Evolutionary conservation across 2,888 invertebrate species (phyloP), one percentile per base, ranked within the genome.

Genomic region (Coenonympha arcania): DNA sequence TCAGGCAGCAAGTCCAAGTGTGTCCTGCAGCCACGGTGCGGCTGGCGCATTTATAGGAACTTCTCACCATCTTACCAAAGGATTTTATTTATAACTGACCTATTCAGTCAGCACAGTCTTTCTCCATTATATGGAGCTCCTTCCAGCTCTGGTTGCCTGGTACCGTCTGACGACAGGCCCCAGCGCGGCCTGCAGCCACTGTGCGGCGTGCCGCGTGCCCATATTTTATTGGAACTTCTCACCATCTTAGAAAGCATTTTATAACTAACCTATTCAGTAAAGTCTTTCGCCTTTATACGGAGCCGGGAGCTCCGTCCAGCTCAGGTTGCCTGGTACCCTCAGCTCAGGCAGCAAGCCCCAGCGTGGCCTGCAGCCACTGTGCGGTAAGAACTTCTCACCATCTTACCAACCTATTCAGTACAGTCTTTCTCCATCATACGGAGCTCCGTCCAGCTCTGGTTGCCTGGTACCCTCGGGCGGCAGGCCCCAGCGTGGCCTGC

Each of bases 291-390:
- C 79, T 11, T 80, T 76, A 24, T 53, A 79, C 0, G 85, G 85
- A n/a, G n/a, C n/a, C n/a, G n/a, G n/a, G n/a, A 5, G 66, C 75
- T 3, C 65, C 75, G 30, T 85, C 84, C 0, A 82, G 62, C 55
- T 76, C 71, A 1, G 84, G 84, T 40, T 85, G 85, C 41, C 84
- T 62, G 52, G 57, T 58, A 0, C 71, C 79, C 20, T 82, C 84
- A 0, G 84, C n/a, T n/a, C n/a, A n/a, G n/a, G 83, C 0, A 83
- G 83, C 2, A 73, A 53, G 0, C 80, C 82, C 83, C 82, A 84
- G 8, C 59, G 57, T 1, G 81, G 75, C 2, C 81, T 63, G 56
- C 73, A 70, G 8, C 85, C 84, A 51, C 81, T 82, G 55, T 76
- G 74, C 2, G 71, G 43, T 66, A 45, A 67, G 78, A 83, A 2